Percentiles rank a stretch among this genome's conserved stretches.
Conservation (phyloP, 2,113 vertebrate genomes). For the Muntiacus muntjak region DNA sequence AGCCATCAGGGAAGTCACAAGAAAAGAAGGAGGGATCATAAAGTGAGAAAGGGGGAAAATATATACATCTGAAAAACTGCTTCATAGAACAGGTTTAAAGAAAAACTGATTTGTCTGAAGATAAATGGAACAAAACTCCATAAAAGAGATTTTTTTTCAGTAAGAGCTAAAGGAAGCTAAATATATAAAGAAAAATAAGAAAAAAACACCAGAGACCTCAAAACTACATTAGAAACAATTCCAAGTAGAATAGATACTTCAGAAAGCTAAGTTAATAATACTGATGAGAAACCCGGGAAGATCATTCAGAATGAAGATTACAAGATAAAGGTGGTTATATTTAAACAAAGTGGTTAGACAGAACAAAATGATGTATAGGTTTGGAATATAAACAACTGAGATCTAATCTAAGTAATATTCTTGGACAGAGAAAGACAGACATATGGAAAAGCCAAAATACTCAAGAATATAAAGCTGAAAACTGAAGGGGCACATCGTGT, state of each 20-base stretch:
- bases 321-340: neutral
- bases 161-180: neutral
- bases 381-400: neutral
- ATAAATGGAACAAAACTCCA: neutral
- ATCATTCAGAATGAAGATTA: neutral
- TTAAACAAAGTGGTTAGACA: neutral
- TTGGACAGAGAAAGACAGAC: neutral
- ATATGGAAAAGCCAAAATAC: neutral
- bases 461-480: neutral
- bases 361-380: neutral
- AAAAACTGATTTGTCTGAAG: neutral
- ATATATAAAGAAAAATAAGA: neutral
- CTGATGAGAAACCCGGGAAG: neutral
- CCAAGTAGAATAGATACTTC: neutral
- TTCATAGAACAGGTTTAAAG: neutral
- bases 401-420: neutral
- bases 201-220: neutral
- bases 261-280: neutral
- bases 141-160: neutral
- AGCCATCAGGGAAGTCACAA: neutral
- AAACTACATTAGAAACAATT: neutral
- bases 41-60: neutral
- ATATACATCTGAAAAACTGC: neutral
- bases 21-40: neutral
- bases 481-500: neutral